Conservation (phyloP, 2,888 invertebrate species). For the Erebia ligea region DNA sequence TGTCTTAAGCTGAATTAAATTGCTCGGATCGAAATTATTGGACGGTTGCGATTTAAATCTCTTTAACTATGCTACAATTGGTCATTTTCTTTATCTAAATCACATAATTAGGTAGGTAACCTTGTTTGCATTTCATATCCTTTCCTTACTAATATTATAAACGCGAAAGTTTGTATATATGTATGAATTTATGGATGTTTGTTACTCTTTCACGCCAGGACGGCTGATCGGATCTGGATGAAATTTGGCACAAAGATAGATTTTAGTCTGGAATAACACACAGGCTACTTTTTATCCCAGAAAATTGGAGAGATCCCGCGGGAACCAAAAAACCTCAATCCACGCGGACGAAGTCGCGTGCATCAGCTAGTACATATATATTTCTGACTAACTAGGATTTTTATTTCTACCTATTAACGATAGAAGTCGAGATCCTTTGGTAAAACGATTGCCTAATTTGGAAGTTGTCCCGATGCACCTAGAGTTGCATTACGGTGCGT, state of each 20-base stretch:
- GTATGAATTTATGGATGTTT: too few relatives aligned
- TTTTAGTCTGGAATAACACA: too few relatives aligned
- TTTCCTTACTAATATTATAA: not conserved
- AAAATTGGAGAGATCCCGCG: too few relatives aligned
- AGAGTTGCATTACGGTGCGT: conserved; percentile 19
- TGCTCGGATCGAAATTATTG: conserved; percentile 65
- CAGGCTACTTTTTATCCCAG: too few relatives aligned
- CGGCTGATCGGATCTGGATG: too few relatives aligned
- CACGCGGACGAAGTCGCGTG: too few relatives aligned
- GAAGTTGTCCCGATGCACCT: conserved; percentile 9
- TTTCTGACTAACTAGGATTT: not conserved
- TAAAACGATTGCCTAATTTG: not conserved
- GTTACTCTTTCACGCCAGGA: too few relatives aligned
- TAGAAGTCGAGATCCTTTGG: not conserved
- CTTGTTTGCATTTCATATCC: conserved; percentile 6
- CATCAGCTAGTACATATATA: too few relatives aligned
- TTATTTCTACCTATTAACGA: not conserved
- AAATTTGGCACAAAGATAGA: too few relatives aligned
- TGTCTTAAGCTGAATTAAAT: conserved; percentile 78
- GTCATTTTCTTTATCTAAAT: conserved; percentile 33
- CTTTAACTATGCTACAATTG: conserved; percentile 34
- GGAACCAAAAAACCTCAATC: too few relatives aligned
- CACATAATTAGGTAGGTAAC: conserved; percentile 26
- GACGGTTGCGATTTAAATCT: conserved; percentile 54
- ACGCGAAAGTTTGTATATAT: too few relatives aligned